These are phyloP conservation scores for Echiichthys vipera DNA, from an alignment of 2,797 vertebrate genomes.

Conservation along the genomic window DNA sequence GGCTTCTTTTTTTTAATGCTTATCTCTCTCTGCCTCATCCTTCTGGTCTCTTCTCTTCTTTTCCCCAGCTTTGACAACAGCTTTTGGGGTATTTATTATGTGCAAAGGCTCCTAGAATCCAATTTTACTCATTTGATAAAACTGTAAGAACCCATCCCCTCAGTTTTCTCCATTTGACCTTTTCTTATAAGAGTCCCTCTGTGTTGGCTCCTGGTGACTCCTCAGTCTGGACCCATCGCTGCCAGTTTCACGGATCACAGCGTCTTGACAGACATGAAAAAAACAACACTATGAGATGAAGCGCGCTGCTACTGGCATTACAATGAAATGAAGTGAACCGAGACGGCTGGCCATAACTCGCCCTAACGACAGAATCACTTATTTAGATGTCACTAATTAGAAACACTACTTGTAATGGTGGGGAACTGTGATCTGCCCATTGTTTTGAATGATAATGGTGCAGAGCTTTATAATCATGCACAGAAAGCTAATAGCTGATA, in stretches of 20 bases:
- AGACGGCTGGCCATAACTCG: slow-evolving; percentile 32
- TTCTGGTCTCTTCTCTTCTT: slow-evolving; percentile 15
- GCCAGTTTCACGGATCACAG: slow-evolving; percentile 76
- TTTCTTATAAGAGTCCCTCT: slow-evolving; percentile 61
- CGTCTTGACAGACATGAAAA: slow-evolving; percentile 52
- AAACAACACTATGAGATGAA: slow-evolving; percentile 50
- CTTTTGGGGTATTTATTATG: slow-evolving; percentile 53
- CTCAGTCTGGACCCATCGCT: slow-evolving; percentile 52
- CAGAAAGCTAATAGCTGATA: slow-evolving; percentile 29
- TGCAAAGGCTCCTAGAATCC: slow-evolving; percentile 36
- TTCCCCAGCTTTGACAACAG: slow-evolving; percentile 47
- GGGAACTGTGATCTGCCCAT: slow-evolving; percentile 18
- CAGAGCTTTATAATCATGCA: slow-evolving; percentile 23
- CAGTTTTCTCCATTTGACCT: slow-evolving; percentile 72
- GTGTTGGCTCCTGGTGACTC: slow-evolving; percentile 56
- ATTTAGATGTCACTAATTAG: slow-evolving; percentile 61
- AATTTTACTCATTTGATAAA: slow-evolving; percentile 71
- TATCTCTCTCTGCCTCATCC: slow-evolving; percentile 1
- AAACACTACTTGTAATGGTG: slow-evolving; percentile 29
- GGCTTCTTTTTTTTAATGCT: slow-evolving; percentile 4
- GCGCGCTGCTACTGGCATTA: slow-evolving; percentile 37
- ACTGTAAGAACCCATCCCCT: slow-evolving; percentile 65
- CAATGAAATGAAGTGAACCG: slow-evolving; percentile 48
- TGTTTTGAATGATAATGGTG: slow-evolving; percentile 39
- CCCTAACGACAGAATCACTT: slow-evolving; percentile 34